Conservation (phyloP, 2,797 vertebrate genomes). For the Lithobates sylvaticus region DNA sequence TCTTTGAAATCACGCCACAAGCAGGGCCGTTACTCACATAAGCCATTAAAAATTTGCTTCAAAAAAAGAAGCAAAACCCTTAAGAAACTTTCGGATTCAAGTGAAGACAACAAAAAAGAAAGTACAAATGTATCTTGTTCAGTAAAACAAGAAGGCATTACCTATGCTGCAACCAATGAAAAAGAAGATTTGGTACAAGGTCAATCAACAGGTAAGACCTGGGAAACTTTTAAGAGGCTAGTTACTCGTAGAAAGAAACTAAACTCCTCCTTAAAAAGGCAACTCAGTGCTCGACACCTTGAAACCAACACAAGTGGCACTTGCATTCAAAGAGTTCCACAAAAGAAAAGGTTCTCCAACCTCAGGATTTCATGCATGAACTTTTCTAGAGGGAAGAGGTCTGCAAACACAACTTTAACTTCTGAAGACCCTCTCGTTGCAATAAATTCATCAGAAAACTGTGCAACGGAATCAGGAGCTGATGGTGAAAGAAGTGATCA, state of each 20-base stretch:
- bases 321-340: constrained; percentile 30
- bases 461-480: constrained; percentile 40
- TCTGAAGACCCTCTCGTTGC: constrained; percentile 67
- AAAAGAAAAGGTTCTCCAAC: constrained; percentile 69
- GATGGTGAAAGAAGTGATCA: neutral
- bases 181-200: constrained; percentile 46
- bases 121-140: constrained; percentile 16
- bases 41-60: constrained; percentile 77
- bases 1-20: constrained; percentile 62
- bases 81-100: constrained; percentile 62
- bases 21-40: constrained; percentile 69
- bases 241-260: constrained; percentile 68
- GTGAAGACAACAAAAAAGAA: constrained; percentile 29
- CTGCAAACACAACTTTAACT: constrained; percentile 61
- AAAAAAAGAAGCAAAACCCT: constrained; percentile 75
- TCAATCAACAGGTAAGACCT: constrained; percentile 67
- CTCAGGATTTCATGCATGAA: constrained; percentile 73
- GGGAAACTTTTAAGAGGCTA: constrained; percentile 76
- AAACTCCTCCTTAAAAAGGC: constrained; percentile 65
- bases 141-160: constrained; percentile 9
- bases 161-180: constrained; percentile 36
- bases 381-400: constrained; percentile 72
- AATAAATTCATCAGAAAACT: constrained; percentile 59
- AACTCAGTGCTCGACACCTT: constrained; percentile 64
- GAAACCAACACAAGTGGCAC: constrained; percentile 65